Percentiles rank a stretch among this genome's conserved stretches.
phyloP scores from a whole-genome alignment of 2,888 invertebrate species.

The Caenorhabditis japonica region DNA sequence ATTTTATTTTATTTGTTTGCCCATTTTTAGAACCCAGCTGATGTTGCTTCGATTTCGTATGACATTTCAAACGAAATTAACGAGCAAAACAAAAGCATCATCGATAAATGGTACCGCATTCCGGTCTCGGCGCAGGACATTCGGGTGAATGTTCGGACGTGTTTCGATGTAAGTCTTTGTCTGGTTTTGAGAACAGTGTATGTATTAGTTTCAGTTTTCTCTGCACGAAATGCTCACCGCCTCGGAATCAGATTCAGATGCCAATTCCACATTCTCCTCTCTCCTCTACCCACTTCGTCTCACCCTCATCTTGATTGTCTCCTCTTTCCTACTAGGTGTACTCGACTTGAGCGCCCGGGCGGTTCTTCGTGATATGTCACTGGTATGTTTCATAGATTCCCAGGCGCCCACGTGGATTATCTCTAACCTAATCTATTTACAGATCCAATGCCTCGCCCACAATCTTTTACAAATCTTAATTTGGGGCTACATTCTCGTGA shows the following conservation, averaged over 20 bases:
- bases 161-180: conserved; percentile 29
- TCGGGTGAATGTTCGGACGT: conserved; percentile 21
- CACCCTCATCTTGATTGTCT: conserved; percentile 23
- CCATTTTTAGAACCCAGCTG: too few species aligned
- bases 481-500: conserved; percentile 18
- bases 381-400: conserved; percentile 2
- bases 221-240: too few species aligned
- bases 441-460: conserved; percentile 35
- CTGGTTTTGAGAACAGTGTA: neutral
- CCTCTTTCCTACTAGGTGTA: conserved; percentile 23
- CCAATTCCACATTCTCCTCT: too few species aligned
- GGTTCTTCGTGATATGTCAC: neutral
- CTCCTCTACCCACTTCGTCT: conserved; percentile 32
- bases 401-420: too few species aligned
- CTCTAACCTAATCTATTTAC: neutral
- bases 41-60: too few species aligned
- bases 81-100: neutral
- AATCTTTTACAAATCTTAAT: conserved; percentile 23
- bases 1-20: too few species aligned
- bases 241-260: too few species aligned
- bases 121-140: conserved; percentile 1
- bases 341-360: conserved; percentile 24
- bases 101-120: conserved; percentile 12
- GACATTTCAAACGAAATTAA: too few species aligned
- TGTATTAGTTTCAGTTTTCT: neutral